Conservation (phyloP, 2,113 vertebrate species). For the Pongo abelii region DNA sequence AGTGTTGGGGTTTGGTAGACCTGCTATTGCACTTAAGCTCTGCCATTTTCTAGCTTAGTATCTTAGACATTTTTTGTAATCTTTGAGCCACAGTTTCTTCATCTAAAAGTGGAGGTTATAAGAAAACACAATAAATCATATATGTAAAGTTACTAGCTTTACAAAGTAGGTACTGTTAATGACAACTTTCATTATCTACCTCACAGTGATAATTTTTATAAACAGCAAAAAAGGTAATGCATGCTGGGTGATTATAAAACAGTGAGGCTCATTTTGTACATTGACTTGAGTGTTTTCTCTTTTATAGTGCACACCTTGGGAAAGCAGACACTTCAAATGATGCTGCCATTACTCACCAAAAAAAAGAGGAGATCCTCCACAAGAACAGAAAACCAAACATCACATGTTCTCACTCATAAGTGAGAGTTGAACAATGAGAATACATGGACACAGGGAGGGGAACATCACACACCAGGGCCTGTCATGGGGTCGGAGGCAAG, state of each 20-base stretch:
- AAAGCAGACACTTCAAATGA: background rate
- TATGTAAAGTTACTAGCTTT: background rate
- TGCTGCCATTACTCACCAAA: background rate
- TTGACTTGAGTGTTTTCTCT: rapidly evolving
- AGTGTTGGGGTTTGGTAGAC: background rate
- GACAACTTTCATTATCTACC: background rate
- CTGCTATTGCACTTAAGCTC: background rate
- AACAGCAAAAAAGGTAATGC: background rate
- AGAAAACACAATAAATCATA: background rate
- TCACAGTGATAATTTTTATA: background rate
- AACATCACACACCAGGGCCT: no score
- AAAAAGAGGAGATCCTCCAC: no score
- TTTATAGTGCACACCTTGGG: background rate
- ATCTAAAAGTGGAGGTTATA: background rate
- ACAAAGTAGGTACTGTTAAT: background rate
- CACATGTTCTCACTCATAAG: no score
- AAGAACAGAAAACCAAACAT: no score
- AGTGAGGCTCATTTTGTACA: background rate
- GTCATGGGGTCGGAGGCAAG: no score
- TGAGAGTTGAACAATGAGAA: no score
- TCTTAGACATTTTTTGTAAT: background rate
- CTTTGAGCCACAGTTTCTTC: background rate
- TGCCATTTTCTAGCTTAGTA: background rate
- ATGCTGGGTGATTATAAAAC: background rate
- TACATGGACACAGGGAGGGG: no score